Conservation (phyloP, 1,140 invertebrate species). For the Cydia splendana region DNA sequence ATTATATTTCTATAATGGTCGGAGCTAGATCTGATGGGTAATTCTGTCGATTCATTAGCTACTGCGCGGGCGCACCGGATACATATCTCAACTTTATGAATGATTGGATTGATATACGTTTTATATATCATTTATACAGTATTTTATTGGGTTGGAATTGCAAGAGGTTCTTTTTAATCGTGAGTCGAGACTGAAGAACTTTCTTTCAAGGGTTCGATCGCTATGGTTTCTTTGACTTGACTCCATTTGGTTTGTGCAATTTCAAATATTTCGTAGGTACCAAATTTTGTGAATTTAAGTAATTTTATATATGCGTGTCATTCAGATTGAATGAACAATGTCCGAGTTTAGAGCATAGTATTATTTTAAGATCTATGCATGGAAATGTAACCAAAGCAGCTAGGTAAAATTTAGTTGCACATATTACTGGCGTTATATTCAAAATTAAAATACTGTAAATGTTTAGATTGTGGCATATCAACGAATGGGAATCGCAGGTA, state of each 20-base stretch:
- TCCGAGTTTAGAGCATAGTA: no score
- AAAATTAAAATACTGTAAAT: neutral
- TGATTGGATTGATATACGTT: constrained; percentile 14
- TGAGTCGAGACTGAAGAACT: neutral
- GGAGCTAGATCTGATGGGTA: neutral
- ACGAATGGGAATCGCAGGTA: neutral
- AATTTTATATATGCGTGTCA: no score
- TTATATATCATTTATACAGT: neutral
- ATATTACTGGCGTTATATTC: no score
- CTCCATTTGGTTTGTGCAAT: no score
- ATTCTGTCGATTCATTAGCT: constrained; percentile 35
- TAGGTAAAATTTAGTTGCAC: no score
- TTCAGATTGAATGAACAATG: no score
- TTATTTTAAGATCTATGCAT: no score
- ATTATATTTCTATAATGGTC: neutral
- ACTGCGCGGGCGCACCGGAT: constrained; percentile 40
- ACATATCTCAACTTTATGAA: constrained; percentile 42
- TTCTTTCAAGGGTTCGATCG: neutral
- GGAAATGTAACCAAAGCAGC: no score
- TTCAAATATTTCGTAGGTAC: no score
- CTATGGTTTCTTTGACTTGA: no score
- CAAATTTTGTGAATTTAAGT: no score
- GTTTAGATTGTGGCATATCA: neutral
- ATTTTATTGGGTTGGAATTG: neutral
- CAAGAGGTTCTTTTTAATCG: neutral